Evolutionary conservation across 2,888 invertebrate genomes (phyloP), one percentile per base, ranked within the genome.

Genomic region (Ligdia adustata): DNA sequence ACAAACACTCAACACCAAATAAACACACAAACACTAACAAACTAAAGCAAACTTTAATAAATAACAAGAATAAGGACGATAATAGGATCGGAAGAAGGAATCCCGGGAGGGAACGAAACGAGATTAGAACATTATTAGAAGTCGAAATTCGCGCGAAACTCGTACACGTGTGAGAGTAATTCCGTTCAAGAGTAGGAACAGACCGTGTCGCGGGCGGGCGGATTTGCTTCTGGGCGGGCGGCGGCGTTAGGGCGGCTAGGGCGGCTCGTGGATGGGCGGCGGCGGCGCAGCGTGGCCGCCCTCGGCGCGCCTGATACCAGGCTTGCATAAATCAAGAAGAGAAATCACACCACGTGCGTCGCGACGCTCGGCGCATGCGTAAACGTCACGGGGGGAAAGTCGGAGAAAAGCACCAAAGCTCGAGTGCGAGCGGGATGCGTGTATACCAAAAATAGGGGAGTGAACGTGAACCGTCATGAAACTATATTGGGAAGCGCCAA

Each of bases 261-360:
- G 79, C 77, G 73, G 77, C 62, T 45, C 59, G 71, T 56, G 72
- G 78, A 49, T 87, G 90, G 64, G 76, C 84, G 66, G 91, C 81
- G 65, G 88, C 91, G 84, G 83, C 85, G 75, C 91, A 79, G 69
- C 77, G 75, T 76, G 73, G 82, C 82, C 89, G 91, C 76, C 91
- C 91, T 73, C 85, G 85, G 73, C 92, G 91, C 75, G 91, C 91
- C 76, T 89, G 82, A 61, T 89, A 90, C 77, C 89, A 91, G 78
- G 91, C 48, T 49, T 64, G 0, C 88, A 91, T 65, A 72, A 68
- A 4, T 24, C 47, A 53, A 43, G 15, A 78, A 74, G 73, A 88
- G 83, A 48, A 69, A 39, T 18, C 34, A 16, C 37, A 61, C 57
- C 87, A 85, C 85, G 86, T 85, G 89, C 82, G 76, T 70, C 79